phyloP scores from a whole-genome alignment of 2,888 invertebrate species.

The Ypsolopha scabrella region DNA sequence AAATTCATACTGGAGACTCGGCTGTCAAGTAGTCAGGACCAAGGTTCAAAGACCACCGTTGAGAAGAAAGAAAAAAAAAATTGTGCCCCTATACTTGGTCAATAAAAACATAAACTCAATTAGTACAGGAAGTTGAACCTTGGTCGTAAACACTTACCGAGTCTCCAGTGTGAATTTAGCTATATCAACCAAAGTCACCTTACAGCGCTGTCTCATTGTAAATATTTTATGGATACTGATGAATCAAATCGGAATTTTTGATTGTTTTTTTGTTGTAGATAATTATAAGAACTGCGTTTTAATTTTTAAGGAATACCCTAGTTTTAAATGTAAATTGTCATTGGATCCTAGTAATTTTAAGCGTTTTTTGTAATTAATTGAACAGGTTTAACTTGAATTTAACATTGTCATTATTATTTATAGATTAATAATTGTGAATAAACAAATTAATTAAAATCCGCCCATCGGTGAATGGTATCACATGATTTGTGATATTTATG shows the following conservation, averaged over 20 bases:
- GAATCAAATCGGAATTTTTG: background rate
- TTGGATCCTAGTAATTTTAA: conserved; percentile 59
- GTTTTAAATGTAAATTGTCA: conserved; percentile 47
- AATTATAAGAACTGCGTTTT: conserved; percentile 25
- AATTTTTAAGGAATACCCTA: conserved; percentile 19
- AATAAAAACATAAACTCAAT: too few relatives aligned
- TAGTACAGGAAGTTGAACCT: too few relatives aligned
- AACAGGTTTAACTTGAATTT: conserved; percentile 18
- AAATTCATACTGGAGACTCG: too few relatives aligned
- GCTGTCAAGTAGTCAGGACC: too few relatives aligned
- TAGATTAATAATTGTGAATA: background rate
- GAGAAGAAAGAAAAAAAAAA: too few relatives aligned
- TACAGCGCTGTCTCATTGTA: background rate
- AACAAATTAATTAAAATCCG: background rate
- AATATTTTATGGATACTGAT: background rate
- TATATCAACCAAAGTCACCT: too few relatives aligned
- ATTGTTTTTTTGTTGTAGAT: conserved; percentile 12
- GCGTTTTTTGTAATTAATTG: conserved; percentile 30
- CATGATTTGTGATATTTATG: background rate
- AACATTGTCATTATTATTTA: conserved; percentile 19
- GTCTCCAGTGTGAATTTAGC: too few relatives aligned
- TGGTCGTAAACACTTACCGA: too few relatives aligned
- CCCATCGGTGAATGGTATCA: background rate
- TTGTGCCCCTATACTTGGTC: too few relatives aligned
- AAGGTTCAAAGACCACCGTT: too few relatives aligned